Evolutionary conservation across 2,797 vertebrate genomes (phyloP).

Genomic region (Gymnoscopelus braueri): DNA sequence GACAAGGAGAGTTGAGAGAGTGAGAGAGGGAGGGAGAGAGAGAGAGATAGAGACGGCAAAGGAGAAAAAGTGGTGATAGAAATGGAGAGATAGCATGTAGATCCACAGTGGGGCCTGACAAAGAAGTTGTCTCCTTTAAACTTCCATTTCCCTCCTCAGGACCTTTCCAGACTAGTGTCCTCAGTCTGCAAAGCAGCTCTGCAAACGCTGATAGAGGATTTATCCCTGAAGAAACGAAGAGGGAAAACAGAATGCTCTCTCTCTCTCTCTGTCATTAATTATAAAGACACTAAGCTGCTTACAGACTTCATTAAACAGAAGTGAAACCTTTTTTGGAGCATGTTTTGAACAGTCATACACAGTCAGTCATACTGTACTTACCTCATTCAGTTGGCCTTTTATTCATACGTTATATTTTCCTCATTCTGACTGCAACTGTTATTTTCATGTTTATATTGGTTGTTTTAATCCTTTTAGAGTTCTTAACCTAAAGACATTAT

Average conservation of each 20-base stretch:
- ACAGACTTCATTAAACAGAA: slow-evolving; percentile 77
- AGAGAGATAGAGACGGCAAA: slow-evolving; percentile 48
- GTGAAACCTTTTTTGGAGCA: slow-evolving; percentile 74
- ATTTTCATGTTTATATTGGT: slow-evolving; percentile 36
- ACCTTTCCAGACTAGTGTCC: slow-evolving; percentile 41
- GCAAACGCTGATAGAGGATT: slow-evolving; percentile 64
- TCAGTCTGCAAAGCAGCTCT: slow-evolving; percentile 40
- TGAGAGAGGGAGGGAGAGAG: slow-evolving; percentile 62
- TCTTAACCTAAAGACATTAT: slow-evolving; percentile 60
- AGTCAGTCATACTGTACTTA: slow-evolving; percentile 51
- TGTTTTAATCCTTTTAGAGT: slow-evolving; percentile 58
- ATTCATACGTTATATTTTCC: slow-evolving; percentile 40
- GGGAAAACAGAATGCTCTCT: slow-evolving; percentile 70
- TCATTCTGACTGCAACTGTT: slow-evolving; percentile 42
- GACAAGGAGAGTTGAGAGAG: slow-evolving; percentile 58
- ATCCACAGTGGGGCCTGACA: slow-evolving; percentile 58
- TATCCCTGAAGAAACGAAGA: slow-evolving; percentile 52
- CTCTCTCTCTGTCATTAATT: slow-evolving; percentile 72
- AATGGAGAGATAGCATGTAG: slow-evolving; percentile 68
- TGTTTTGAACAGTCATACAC: slow-evolving; percentile 73
- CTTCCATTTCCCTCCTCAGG: slow-evolving; percentile 55
- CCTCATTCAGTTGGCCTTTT: slow-evolving; percentile 57
- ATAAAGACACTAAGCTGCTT: slow-evolving; percentile 81
- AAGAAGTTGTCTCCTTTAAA: slow-evolving; percentile 72
- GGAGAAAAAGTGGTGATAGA: slow-evolving; percentile 56